Base-by-base conservation (phyloP, 2,888 invertebrate species). In the Coenonympha glycerion region DNA sequence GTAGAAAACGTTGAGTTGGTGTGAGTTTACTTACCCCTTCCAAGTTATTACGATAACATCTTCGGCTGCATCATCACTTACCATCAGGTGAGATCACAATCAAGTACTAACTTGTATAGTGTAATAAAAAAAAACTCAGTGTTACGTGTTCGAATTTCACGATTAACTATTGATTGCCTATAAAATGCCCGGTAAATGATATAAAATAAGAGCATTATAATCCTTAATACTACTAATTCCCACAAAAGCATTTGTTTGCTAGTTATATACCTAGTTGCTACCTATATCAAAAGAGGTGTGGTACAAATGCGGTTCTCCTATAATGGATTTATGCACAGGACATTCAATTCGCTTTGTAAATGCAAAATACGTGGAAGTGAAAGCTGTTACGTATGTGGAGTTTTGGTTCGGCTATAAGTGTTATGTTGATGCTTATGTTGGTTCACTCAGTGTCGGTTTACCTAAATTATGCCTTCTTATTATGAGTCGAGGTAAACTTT, bases 291-390 rank as follows among this genome's bases (percentile, higher is more conserved):
- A 31, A 19, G 5, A 13, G 19, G 6, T 24, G 9, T n/a, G n/a
- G n/a, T n/a, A n/a, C 15, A 28, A 2, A 4, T 13, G 3, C 11
- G 9, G 34, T 5, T 9, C 16, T 9, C n/a, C 33, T 33, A 6
- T 22, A 15, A 22, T 46, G 4, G 26, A 34, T 34, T 46, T 36
- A 18, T 36, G 26, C 34, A 36, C 24, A 37, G 19, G 36, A 37
- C 28, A 28, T 37, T 26, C 5, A 13, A 37, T 19, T 37, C 21
- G 18, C 37, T 13, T 30, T 37, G 47, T 11, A 26, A 26, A 37
- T 34, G 22, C 9, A 42, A 8, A 42, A 19, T 4, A 19, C 11
- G 19, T 19, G 3, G n/a, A n/a, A 31, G 31, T 31, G 42, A 31
- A 42, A 19, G 30, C 13, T 9, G 13, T 31, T 11, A 28, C 31